phyloP scores from a whole-genome alignment of 2,113 vertebrate species.

The Macrotis lagotis region DNA sequence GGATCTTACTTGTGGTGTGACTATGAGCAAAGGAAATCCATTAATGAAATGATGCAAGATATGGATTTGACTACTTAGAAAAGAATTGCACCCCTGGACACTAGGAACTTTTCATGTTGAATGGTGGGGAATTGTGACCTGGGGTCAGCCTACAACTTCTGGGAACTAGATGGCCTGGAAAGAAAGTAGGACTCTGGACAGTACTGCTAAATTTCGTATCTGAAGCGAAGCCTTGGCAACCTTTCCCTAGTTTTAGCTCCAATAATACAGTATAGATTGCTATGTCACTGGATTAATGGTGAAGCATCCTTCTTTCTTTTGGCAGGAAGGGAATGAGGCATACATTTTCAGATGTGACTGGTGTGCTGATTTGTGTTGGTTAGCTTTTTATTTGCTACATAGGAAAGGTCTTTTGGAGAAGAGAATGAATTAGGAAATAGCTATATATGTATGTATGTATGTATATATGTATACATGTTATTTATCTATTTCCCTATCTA shows the following conservation, averaged over 20 bases:
- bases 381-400: neutral
- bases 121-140: neutral
- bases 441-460: too few species aligned
- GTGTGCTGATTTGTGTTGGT: neutral
- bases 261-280: neutral
- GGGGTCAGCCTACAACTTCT: neutral
- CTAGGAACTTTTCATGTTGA: neutral
- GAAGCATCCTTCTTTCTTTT: neutral
- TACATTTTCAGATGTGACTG: neutral
- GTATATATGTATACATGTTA: too few species aligned
- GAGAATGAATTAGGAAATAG: neutral
- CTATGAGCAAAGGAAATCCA: neutral
- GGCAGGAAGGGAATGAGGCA: neutral
- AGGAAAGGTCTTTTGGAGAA: neutral
- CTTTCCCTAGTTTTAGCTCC: neutral
- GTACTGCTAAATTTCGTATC: neutral
- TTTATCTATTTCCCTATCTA: too few species aligned
- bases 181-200: too few species aligned
- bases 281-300: neutral
- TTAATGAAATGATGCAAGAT: neutral
- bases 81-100: neutral
- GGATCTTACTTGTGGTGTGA: neutral
- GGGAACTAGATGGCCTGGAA: neutral
- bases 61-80: neutral
- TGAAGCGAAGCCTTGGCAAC: neutral